Conservation (phyloP, 64 coral and sea anemone species). For the Catalaphyllia jardinei region DNA sequence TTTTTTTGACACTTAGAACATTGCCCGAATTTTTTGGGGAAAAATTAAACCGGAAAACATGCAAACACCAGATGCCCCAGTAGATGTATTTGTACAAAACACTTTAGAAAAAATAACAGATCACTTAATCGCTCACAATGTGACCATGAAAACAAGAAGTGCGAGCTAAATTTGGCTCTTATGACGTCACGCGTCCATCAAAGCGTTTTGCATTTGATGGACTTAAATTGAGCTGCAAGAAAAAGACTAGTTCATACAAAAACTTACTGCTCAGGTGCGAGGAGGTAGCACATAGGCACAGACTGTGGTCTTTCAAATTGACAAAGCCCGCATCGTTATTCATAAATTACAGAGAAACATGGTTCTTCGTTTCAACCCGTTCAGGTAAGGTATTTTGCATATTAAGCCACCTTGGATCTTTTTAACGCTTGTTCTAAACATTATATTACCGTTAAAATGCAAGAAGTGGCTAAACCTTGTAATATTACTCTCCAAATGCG, state of each 20-base stretch:
- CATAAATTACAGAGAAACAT: not conserved
- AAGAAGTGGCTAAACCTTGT: no score
- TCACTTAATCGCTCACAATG: not conserved
- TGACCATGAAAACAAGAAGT: not conserved
- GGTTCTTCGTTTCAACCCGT: constrained; percentile 1
- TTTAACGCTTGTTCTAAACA: no score
- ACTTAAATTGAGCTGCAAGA: not conserved
- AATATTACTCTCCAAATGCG: no score
- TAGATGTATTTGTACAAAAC: no score
- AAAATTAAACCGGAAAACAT: no score
- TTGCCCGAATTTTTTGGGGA: no score
- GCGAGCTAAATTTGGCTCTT: not conserved
- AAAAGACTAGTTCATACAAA: not conserved
- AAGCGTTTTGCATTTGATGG: not conserved
- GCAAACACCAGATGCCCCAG: no score
- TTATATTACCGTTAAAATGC: no score
- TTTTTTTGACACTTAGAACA: no score
- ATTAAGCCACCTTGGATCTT: no score
- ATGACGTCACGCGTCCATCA: not conserved
- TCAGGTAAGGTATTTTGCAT: constrained; percentile 7
- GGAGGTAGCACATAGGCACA: not conserved
- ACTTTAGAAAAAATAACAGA: no score
- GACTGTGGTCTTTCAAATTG: no score
- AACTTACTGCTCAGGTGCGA: not conserved
- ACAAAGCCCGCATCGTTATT: not conserved